Conservation (phyloP, 1,140 invertebrate genomes). For the Prorops nasuta region DNA sequence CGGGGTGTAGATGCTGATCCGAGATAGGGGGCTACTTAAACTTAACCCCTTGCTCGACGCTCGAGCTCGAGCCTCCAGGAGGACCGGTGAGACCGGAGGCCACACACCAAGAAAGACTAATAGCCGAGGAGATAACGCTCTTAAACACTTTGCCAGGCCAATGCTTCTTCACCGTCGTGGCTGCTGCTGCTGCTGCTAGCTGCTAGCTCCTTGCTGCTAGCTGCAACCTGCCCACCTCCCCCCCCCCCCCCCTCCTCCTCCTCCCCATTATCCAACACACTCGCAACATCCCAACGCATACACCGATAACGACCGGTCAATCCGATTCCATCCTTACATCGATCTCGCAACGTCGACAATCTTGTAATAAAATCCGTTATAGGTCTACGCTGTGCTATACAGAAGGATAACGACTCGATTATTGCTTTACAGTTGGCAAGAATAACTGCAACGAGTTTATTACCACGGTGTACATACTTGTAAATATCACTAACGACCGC, state of each 20-base stretch:
- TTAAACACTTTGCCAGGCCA: constrained; percentile 55
- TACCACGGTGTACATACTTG: constrained; percentile 26
- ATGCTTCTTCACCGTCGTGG: constrained; percentile 43
- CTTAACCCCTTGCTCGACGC: constrained; percentile 50
- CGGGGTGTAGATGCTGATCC: constrained; percentile 49
- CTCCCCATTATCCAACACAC: neutral
- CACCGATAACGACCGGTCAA: too few relatives aligned
- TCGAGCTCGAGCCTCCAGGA: too few relatives aligned
- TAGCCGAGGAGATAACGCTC: constrained; percentile 55
- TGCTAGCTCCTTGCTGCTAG: too few relatives aligned
- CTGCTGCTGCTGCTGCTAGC: too few relatives aligned
- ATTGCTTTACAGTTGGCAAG: constrained; percentile 29
- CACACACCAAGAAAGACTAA: constrained; percentile 56
- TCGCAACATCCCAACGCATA: too few relatives aligned
- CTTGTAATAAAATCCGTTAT: too few relatives aligned
- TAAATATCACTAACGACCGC: constrained; percentile 34
- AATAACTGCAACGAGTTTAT: constrained; percentile 33
- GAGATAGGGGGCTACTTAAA: constrained; percentile 43
- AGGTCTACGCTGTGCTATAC: too few relatives aligned
- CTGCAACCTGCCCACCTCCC: constrained; percentile 1
- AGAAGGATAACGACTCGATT: constrained; percentile 34
- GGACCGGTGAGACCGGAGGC: constrained; percentile 46
- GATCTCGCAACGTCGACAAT: too few relatives aligned
- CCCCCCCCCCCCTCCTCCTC: neutral
- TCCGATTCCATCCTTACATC: too few relatives aligned